These are phyloP conservation scores for Panthera uncia DNA, from an alignment of 2,113 vertebrate genomes.

Conservation along the genomic window DNA sequence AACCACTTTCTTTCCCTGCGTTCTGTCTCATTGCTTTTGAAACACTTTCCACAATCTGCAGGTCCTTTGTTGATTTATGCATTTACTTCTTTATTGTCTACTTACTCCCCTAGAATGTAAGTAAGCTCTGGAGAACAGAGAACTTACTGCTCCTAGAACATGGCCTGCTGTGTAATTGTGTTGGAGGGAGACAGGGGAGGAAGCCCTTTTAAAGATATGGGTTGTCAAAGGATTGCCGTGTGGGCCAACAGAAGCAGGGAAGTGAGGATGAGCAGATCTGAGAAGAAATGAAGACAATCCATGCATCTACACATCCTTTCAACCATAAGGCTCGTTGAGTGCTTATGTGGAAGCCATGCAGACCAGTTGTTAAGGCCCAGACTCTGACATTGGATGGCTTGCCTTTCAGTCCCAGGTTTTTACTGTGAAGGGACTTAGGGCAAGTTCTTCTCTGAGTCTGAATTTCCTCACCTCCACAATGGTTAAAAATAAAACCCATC, in stretches of 20 bases:
- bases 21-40: background rate
- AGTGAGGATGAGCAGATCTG: background rate
- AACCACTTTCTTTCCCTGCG: background rate
- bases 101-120: background rate
- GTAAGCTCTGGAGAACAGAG: background rate
- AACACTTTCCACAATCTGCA: background rate
- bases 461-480: background rate
- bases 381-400: background rate
- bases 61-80: background rate
- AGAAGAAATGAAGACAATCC: background rate
- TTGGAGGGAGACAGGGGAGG: background rate
- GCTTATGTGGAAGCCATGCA: background rate
- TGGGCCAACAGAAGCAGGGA: background rate
- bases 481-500: background rate
- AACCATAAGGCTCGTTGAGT: background rate
- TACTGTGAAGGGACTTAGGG: background rate
- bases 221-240: background rate
- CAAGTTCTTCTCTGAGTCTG: background rate
- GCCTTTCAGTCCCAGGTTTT: background rate
- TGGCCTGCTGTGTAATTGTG: background rate
- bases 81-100: background rate
- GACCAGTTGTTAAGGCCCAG: background rate
- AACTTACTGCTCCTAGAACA: background rate
- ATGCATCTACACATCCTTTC: background rate
- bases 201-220: background rate